phyloP scores from a whole-genome alignment of 2,113 vertebrate species.

The Apteryx owenii region DNA sequence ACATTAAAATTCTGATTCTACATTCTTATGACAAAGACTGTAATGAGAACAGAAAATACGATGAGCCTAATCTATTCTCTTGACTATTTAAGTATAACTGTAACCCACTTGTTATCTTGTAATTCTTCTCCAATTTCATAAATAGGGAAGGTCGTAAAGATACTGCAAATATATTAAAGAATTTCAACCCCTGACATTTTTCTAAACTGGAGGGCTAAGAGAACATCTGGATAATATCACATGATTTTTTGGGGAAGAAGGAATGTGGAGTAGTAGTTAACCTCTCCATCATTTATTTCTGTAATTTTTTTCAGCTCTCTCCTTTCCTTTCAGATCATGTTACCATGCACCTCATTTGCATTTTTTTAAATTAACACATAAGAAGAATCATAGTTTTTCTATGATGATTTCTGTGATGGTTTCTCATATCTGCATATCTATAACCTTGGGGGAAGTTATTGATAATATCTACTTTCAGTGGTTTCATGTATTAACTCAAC shows the following conservation, averaged over 20 bases:
- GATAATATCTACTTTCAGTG: no score
- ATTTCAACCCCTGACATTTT: background rate
- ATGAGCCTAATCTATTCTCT: background rate
- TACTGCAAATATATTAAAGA: background rate
- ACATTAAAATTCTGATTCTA: slow-evolving; percentile 33
- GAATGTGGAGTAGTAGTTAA: background rate
- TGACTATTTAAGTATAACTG: slow-evolving; percentile 11
- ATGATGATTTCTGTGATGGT: background rate
- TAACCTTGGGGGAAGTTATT: background rate
- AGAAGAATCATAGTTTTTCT: background rate
- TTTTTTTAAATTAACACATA: background rate
- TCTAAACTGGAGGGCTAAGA: fast-evolving
- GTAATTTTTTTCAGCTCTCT: background rate
- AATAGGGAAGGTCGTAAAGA: background rate
- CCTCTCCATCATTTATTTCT: background rate
- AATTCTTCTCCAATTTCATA: background rate
- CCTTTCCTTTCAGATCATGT: background rate
- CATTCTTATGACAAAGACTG: background rate
- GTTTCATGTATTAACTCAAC: background rate
- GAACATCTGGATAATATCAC: fast-evolving
- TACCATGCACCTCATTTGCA: background rate
- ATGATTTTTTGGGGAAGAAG: background rate
- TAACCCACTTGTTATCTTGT: background rate
- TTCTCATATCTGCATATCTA: background rate
- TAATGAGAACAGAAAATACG: slow-evolving; percentile 37